These are phyloP conservation scores for Cinclus cinclus DNA, from an alignment of 2,113 vertebrate species.

Conservation along the genomic window DNA sequence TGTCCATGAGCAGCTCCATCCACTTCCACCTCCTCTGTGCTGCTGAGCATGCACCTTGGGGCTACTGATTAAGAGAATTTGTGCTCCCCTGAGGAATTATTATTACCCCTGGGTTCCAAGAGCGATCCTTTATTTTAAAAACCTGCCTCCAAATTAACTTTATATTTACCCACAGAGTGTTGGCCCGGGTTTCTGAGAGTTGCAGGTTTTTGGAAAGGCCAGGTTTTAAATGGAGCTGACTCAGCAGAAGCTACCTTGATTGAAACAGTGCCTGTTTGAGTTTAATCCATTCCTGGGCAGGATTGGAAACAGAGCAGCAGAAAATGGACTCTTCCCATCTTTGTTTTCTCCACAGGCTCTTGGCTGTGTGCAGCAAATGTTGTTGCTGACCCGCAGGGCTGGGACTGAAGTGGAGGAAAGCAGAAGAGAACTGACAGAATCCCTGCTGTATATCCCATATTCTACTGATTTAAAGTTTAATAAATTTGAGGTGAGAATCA, in stretches of 20 bases:
- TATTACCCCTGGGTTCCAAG: background rate
- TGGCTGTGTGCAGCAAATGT: background rate
- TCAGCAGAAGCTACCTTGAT: conserved; percentile 28
- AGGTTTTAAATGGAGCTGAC: conserved; percentile 48
- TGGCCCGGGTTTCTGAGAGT: background rate
- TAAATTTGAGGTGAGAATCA: background rate
- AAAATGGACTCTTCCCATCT: background rate
- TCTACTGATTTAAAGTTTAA: conserved; percentile 9
- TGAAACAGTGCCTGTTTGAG: background rate
- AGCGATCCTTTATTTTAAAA: conserved; percentile 44
- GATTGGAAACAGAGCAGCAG: background rate
- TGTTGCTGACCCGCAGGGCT: background rate
- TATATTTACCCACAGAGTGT: conserved; percentile 29
- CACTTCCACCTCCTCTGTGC: rapidly evolving
- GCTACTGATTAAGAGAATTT: background rate
- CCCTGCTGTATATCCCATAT: background rate
- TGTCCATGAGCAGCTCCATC: background rate
- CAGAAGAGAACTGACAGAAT: background rate
- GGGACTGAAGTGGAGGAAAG: background rate
- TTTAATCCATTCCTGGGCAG: background rate
- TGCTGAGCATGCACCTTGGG: background rate
- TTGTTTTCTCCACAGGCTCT: background rate
- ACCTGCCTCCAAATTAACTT: conserved; percentile 20
- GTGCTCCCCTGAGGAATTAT: background rate
- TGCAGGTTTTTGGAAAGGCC: background rate